A percentile compares a stretch with the other conserved stretches of the same genome.
These are phyloP conservation scores for Rhopalosiphum maidis DNA, from an alignment of 1,140 invertebrate genomes.

Conservation along the genomic window DNA sequence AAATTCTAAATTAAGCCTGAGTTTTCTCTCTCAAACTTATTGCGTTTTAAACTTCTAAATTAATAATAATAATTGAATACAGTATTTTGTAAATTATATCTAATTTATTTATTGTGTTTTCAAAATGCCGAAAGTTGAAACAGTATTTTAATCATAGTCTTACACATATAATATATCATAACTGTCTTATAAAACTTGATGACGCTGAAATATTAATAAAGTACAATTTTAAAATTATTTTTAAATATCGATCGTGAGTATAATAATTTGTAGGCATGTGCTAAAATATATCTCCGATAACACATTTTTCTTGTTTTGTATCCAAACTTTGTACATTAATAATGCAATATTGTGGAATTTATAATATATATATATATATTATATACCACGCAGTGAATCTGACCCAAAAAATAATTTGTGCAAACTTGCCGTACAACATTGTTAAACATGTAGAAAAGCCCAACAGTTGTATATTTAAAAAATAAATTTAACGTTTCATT, in stretches of 20 bases:
- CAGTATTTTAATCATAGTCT: background rate
- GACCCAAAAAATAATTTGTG: background rate
- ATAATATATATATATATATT: background rate
- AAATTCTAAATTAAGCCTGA: background rate
- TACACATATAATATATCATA: background rate
- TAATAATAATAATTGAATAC: background rate
- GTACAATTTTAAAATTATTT: background rate
- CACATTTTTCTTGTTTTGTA: background rate
- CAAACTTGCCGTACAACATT: background rate
- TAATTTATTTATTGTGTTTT: background rate
- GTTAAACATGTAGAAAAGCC: background rate
- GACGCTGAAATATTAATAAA: background rate
- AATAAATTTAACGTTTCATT: background rate
- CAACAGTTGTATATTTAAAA: background rate
- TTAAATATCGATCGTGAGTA: background rate
- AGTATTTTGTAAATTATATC: background rate
- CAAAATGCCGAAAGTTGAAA: background rate
- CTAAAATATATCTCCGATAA: background rate
- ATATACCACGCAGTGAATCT: background rate
- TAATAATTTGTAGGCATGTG: background rate
- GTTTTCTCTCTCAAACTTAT: background rate
- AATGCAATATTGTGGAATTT: too few species aligned
- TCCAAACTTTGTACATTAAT: conserved; percentile 31
- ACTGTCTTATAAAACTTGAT: background rate
- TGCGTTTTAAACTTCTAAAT: background rate